These are phyloP conservation scores for Serrognathus titanus DNA, from an alignment of 2,888 invertebrate genomes.

Conservation along the genomic window DNA sequence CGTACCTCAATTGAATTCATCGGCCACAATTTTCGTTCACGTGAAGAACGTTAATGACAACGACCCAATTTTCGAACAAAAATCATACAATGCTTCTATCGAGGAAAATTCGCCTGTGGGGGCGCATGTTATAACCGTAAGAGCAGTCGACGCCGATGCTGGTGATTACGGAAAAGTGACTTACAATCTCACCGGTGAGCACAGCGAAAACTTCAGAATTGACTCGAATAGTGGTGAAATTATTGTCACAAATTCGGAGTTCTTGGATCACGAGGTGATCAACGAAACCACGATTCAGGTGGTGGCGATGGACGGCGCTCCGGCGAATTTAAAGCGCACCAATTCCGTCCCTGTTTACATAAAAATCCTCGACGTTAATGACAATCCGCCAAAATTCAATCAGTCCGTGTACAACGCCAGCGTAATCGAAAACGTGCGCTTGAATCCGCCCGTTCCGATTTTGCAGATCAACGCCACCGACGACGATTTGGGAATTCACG, in stretches of 20 bases:
- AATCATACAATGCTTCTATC: slow-evolving; percentile 67
- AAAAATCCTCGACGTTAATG: slow-evolving; percentile 80
- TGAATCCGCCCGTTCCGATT: slow-evolving; percentile 78
- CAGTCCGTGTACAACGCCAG: slow-evolving; percentile 73
- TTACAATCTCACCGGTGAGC: slow-evolving; percentile 75
- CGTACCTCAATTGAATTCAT: slow-evolving; percentile 75
- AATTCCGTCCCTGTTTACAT: slow-evolving; percentile 77
- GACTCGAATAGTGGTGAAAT: slow-evolving; percentile 71
- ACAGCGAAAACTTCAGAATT: slow-evolving; percentile 70
- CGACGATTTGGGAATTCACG: slow-evolving; percentile 74
- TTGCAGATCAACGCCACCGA: slow-evolving; percentile 80
- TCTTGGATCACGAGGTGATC: slow-evolving; percentile 74
- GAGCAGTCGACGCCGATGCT: slow-evolving; percentile 74
- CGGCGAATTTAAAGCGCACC: slow-evolving; percentile 63
- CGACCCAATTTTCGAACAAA: slow-evolving; percentile 70
- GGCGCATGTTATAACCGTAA: slow-evolving; percentile 68
- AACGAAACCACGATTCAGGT: slow-evolving; percentile 72
- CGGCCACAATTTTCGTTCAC: slow-evolving; percentile 72
- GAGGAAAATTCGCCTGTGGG: slow-evolving; percentile 73
- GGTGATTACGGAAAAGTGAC: slow-evolving; percentile 74
- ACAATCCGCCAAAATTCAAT: slow-evolving; percentile 80
- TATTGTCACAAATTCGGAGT: slow-evolving; percentile 66
- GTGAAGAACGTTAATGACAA: slow-evolving; percentile 86
- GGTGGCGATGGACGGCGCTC: slow-evolving; percentile 77
- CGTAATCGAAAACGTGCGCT: slow-evolving; percentile 78